phyloP scores from a whole-genome alignment of 1,140 invertebrate genomes.

The Lepidurus packardi region DNA sequence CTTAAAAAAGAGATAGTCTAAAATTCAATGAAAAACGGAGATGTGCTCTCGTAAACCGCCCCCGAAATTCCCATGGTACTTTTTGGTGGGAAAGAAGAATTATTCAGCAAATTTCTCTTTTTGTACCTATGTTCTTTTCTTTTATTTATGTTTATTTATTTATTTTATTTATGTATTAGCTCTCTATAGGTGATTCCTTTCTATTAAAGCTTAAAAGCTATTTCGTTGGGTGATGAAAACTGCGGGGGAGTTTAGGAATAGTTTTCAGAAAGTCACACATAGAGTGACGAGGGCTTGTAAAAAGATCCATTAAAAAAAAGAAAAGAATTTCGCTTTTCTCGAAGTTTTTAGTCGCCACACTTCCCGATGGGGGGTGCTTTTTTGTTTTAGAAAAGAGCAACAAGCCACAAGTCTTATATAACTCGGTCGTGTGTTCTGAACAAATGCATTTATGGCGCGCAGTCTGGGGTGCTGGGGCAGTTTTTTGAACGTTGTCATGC shows the following conservation, averaged over 20 bases:
- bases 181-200: no score
- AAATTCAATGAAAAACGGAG: not conserved
- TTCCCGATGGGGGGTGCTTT: not conserved
- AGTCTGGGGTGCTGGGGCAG: not conserved
- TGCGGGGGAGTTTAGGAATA: not conserved
- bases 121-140: no score
- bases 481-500: conserved; percentile 15
- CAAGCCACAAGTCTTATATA: not conserved
- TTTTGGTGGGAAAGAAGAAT: no score
- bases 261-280: conserved; percentile 11
- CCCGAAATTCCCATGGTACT: not conserved
- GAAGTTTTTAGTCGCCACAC: not conserved
- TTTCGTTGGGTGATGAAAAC: not conserved
- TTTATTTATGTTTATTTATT: no score
- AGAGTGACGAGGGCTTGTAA: conserved; percentile 13
- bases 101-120: no score
- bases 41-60: not conserved
- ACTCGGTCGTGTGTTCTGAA: not conserved
- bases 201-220: not conserved
- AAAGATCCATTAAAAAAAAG: not conserved
- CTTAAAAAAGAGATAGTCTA: not conserved
- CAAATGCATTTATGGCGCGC: not conserved
- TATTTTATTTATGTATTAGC: no score
- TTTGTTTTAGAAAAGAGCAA: not conserved
- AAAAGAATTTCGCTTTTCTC: not conserved